Percentiles rank a stretch among this genome's conserved stretches.
phyloP scores from a whole-genome alignment of 2,113 vertebrate genomes.

The Phylloscopus whistleri region DNA sequence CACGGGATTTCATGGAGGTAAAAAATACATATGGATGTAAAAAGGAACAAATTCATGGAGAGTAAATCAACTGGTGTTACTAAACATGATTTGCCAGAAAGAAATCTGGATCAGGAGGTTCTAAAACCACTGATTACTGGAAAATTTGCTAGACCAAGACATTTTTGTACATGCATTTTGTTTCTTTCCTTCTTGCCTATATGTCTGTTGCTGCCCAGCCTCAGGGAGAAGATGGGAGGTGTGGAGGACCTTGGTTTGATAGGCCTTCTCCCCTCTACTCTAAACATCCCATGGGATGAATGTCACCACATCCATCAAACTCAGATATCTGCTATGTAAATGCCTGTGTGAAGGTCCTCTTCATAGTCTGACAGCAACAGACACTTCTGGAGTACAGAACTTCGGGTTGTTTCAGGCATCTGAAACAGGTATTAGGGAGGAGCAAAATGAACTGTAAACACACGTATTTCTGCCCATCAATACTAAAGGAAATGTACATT shows the following conservation, averaged over 20 bases:
- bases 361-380: background rate
- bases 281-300: background rate
- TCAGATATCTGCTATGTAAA: background rate
- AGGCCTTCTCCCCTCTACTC: background rate
- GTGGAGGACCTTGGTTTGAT: background rate
- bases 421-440: background rate
- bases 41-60: background rate
- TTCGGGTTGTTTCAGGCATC: background rate
- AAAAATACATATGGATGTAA: constrained; percentile 5
- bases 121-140: background rate
- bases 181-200: background rate
- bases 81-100: background rate
- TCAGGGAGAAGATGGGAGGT: background rate
- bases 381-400: background rate
- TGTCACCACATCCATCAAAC: background rate
- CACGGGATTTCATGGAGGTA: constrained; percentile 33
- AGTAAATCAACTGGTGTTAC: background rate
- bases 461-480: background rate
- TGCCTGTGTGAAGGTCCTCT: background rate
- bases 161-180: background rate
- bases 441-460: background rate
- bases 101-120: background rate
- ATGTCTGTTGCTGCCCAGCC: background rate
- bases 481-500: background rate
- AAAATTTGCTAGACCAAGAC: background rate